Evolutionary conservation across 2,113 vertebrate genomes (phyloP).

Genomic region (Charina bottae): DNA sequence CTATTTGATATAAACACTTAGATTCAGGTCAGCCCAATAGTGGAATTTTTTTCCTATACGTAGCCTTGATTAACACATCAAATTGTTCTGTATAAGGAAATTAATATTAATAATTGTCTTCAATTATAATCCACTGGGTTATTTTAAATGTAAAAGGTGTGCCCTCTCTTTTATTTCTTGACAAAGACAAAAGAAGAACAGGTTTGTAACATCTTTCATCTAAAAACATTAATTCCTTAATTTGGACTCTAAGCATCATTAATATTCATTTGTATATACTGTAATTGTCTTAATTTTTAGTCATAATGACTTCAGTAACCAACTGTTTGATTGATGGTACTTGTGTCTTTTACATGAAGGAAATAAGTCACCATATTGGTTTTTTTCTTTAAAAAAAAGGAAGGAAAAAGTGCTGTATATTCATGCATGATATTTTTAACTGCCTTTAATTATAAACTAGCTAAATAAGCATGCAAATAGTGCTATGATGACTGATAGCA

Average conservation of each 20-base stretch:
- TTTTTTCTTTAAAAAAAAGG: conserved; percentile 56
- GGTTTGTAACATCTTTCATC: conserved; percentile 67
- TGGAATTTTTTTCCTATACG: conserved; percentile 44
- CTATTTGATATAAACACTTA: background rate
- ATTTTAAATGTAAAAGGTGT: conserved; percentile 60
- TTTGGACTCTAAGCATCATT: conserved; percentile 77
- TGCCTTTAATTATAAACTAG: conserved; percentile 80
- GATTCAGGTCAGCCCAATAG: conserved; percentile 18
- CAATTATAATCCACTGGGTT: conserved; percentile 44
- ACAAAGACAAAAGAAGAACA: conserved; percentile 61
- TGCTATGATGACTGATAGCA: conserved; percentile 80
- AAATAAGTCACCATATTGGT: conserved; percentile 61
- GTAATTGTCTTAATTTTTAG: conserved; percentile 84
- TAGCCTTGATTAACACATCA: conserved; percentile 64
- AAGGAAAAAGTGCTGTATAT: conserved; percentile 77
- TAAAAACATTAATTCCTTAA: conserved; percentile 72
- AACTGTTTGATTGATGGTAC: conserved; percentile 83
- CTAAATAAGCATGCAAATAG: conserved; percentile 80
- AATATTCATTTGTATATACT: conserved; percentile 85
- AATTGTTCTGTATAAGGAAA: conserved; percentile 43
- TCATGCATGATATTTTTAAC: conserved; percentile 83
- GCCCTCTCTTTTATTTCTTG: conserved; percentile 60
- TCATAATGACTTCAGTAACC: conserved; percentile 83
- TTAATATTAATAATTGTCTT: conserved; percentile 56
- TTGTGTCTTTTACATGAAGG: conserved; percentile 76